These are phyloP conservation scores for Drosophila subobscura DNA, from an alignment of 1,140 invertebrate species.

Conservation along the genomic window DNA sequence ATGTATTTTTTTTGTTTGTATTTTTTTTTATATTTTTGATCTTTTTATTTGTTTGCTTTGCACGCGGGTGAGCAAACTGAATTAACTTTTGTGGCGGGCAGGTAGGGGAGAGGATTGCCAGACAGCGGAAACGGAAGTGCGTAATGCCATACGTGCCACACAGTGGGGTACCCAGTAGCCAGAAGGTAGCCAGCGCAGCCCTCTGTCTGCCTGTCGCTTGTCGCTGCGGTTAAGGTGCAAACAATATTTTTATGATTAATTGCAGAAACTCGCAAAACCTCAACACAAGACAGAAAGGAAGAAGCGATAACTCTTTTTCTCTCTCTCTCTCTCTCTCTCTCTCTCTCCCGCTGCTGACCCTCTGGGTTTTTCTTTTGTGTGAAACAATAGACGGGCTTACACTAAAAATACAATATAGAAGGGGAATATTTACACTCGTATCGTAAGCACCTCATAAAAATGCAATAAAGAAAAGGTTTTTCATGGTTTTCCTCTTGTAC, in stretches of 20 bases:
- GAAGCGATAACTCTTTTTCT: slow-evolving; percentile 8
- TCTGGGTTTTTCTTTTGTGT: slow-evolving; percentile 47
- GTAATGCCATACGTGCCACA: slow-evolving; percentile 73
- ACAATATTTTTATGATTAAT: slow-evolving; percentile 74
- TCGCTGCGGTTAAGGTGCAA: slow-evolving; percentile 60
- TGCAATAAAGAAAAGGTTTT: slow-evolving; percentile 69
- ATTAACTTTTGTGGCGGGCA: slow-evolving; percentile 21
- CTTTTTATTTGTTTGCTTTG: slow-evolving; percentile 55
- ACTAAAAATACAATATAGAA: slow-evolving; percentile 58
- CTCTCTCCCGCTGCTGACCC: not conserved
- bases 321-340: too few relatives aligned
- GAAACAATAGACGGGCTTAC: slow-evolving; percentile 66
- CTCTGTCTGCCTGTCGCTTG: slow-evolving; percentile 12
- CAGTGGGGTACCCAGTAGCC: slow-evolving; percentile 13
- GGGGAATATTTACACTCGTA: too few relatives aligned
- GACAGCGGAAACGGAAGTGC: slow-evolving; percentile 73
- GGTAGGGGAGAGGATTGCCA: slow-evolving; percentile 2
- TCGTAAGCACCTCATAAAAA: slow-evolving; percentile 70
- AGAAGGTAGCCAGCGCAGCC: slow-evolving; percentile 24
- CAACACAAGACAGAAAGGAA: slow-evolving; percentile 21
- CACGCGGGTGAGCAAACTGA: slow-evolving; percentile 53
- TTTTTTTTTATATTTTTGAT: slow-evolving; percentile 63
- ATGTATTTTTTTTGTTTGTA: slow-evolving; percentile 52
- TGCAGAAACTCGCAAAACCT: slow-evolving; percentile 47
- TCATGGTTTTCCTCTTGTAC: not conserved